Evolutionary conservation across 23 tunicate genomes (phyloP).

Genomic region (Phallusia fumigata): DNA sequence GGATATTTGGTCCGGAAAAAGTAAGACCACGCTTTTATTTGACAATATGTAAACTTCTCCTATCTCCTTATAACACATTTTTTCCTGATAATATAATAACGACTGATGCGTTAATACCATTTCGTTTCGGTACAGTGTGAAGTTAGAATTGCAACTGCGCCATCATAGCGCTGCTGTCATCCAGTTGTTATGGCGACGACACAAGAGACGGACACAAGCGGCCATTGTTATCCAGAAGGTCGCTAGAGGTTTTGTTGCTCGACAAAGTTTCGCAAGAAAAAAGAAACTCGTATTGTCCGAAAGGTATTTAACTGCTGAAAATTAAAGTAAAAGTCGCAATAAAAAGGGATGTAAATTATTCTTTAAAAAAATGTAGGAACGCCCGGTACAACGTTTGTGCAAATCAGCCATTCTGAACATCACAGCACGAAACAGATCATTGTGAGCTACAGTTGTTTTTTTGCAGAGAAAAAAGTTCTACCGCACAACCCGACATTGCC

Average conservation of each 20-base stretch:
- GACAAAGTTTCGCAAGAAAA: not conserved
- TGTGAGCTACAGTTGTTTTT: too few species aligned
- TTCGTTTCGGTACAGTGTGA: not conserved
- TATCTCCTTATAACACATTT: not conserved
- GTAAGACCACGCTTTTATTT: slow-evolving; percentile 8
- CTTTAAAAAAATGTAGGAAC: too few species aligned
- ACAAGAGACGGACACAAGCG: slow-evolving; percentile 6
- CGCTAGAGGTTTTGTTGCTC: slow-evolving; percentile 19
- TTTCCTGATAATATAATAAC: too few species aligned
- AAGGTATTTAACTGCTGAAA: too few species aligned
- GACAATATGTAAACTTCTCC: not conserved
- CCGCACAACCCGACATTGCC: too few species aligned
- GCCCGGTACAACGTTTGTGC: too few species aligned
- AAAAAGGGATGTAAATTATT: too few species aligned
- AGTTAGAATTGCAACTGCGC: not conserved
- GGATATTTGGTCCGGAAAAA: slow-evolving; percentile 33
- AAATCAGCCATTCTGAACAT: too few species aligned
- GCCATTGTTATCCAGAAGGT: slow-evolving; percentile 29
- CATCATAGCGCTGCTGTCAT: slow-evolving; percentile 7
- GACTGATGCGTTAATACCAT: too few species aligned
- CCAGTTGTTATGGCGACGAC: slow-evolving; percentile 16
- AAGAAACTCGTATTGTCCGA: not conserved
- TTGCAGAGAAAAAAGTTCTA: too few species aligned
- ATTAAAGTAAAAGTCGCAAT: too few species aligned
- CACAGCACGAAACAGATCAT: too few species aligned